Base-by-base conservation (phyloP, 1,140 invertebrate genomes). In the Alviniconcha marisindica region DNA sequence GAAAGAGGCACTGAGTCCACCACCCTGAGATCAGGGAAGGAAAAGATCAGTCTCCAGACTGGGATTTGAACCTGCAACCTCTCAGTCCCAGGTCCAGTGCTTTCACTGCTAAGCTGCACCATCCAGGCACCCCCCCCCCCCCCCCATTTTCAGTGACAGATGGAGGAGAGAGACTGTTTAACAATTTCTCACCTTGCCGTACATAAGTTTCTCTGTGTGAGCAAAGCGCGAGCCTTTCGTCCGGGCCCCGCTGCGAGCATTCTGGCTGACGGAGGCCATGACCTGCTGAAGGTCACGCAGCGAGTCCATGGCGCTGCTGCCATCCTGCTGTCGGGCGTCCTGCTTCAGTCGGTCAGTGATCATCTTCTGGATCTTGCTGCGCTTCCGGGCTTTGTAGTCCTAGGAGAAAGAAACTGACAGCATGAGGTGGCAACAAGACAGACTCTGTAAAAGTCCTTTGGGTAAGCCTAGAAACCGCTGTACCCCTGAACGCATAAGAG, bases 171-270 rank as follows among this genome's bases (percentile, higher is more conserved):
- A 21, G 48, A 21, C 48, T 51, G 7, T 51, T 51, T n/a, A 48
- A 24, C n/a, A n/a, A n/a, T n/a, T n/a, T 33, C 84, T 84, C 82
- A 93, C 92, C 87, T 93, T 88, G 60, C 91, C 89, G 91, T 93
- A 93, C 54, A 93, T 89, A n/a, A 94, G 87, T 87, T 93, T 92
- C 87, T 94, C 91, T 77, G 93, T 89, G 84, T 94, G 92, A 31
- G 91, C 91, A 84, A 94, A 93, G 21, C 93, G 85, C 24, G 93
- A 94, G 1, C 91, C 91, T 86, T 93, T 93, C 12, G 84, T 88
- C 85, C 90, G 92, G 40, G 77, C 66, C 48, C 44, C 84, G 33
- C 77, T 38, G 56, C 78, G 83, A n/a, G 81, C 83, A 31, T 87
- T 86, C 24, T 87, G 87, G 38, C 86, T 84, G 15, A 92, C 90